Percentiles rank a stretch among this genome's conserved stretches.
Conservation (phyloP, 2,888 invertebrate species). For the Sicus ferrugineus region DNA sequence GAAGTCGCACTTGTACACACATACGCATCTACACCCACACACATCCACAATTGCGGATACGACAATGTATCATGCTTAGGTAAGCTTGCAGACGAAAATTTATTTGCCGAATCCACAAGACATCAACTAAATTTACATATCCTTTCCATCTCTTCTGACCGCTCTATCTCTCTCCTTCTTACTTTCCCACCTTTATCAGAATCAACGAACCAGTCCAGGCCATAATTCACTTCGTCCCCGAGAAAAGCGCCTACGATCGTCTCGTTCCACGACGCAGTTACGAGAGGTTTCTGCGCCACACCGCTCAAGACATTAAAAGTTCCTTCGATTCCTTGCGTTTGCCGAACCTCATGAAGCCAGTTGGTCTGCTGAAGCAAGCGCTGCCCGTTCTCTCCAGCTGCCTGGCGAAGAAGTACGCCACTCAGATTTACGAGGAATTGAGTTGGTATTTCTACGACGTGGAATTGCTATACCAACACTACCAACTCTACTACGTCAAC, state of each 20-base stretch:
- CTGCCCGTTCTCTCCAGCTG: constrained; percentile 54
- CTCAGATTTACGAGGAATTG: constrained; percentile 53
- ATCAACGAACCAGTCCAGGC: constrained; percentile 48
- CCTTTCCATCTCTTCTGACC: not conserved
- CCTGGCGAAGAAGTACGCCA: constrained; percentile 44
- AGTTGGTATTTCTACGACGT: constrained; percentile 55
- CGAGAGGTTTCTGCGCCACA: constrained; percentile 41
- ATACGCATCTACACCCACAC: not conserved
- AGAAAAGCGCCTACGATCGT: constrained; percentile 49
- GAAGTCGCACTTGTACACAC: not conserved
- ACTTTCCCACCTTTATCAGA: constrained; percentile 34
- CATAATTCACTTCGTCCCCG: constrained; percentile 55
- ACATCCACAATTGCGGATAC: not conserved
- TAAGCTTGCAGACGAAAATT: constrained; percentile 7
- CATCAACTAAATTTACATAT: constrained; percentile 12
- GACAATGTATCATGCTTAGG: constrained; percentile 33
- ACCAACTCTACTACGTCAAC: constrained; percentile 48
- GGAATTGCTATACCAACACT: constrained; percentile 52
- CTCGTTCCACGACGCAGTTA: constrained; percentile 51
- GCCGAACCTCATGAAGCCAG: constrained; percentile 44
- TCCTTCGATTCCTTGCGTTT: constrained; percentile 48
- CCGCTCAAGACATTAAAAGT: constrained; percentile 44
- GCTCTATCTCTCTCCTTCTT: not conserved
- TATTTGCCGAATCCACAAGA: constrained; percentile 11
- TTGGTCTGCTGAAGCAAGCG: constrained; percentile 53